Evolutionary conservation across 2,797 vertebrate genomes (phyloP), one percentile per base, ranked within the genome.

Genomic region (Lacerta bilineata): DNA sequence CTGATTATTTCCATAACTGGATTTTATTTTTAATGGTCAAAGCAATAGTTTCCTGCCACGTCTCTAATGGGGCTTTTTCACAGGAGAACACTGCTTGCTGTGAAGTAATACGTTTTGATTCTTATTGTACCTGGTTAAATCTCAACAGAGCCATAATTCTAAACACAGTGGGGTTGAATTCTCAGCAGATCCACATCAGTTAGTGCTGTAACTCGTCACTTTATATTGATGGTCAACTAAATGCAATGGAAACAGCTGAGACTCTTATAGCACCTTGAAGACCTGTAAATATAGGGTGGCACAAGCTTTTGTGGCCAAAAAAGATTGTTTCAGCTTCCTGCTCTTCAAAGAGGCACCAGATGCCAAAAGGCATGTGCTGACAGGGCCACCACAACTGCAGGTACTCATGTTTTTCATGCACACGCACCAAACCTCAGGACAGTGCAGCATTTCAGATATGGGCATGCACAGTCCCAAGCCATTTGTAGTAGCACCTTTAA

Each of bases 21-120:
- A 72, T 89, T 91, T 59, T 27, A 0, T 71, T 92, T 87, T 25
- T 8, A 74, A 91, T 18, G 15, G 33, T 29, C 23, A 77, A 71
- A 86, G 59, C 79, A 72, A 7, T 5, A 80, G 55, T 50, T 87
- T 71, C 17, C 66, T 89, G 7, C 50, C n/a, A 0, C 46, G 61
- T 89, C 27, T 33, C 83, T 0, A 0, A 1, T 74, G 36, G 68
- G 64, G n/a, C 15, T 68, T 18, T 80, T 87, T 77, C 25, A 17
- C 18, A 33, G 20, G 43, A 17, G 61, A 72, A 39, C 46, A 8
- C 83, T n/a, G n/a, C 61, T 90, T 77, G 13, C 15, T 76, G 64
- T 81, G 78, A 74, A 46, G 72, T 89, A 90, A 89, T 75, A 20
- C 33, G 7, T 84, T 41, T n/a, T 46, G 43, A 59, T 50, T 41